Evolutionary conservation across 2,797 vertebrate species (phyloP).

Genomic region (Vespertilio murinus): DNA sequence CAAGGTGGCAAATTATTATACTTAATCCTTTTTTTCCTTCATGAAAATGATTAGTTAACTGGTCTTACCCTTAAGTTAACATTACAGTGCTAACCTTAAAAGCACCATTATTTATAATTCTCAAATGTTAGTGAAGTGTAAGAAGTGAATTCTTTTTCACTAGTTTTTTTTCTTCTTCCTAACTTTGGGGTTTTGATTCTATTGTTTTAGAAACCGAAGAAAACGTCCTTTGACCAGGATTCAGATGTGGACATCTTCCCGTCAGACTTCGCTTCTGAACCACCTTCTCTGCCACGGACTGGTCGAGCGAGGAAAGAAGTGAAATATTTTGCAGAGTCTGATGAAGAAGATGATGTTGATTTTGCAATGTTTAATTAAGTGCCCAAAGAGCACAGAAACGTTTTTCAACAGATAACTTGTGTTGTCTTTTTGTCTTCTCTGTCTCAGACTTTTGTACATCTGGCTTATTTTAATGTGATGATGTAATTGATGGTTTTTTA

Average conservation of each 20-base stretch:
- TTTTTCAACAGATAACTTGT: conserved; percentile 88
- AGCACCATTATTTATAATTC: background rate
- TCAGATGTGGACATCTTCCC: conserved; percentile 91
- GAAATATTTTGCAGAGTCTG: conserved; percentile 96
- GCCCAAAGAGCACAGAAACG: conserved; percentile 85
- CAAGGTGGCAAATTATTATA: background rate
- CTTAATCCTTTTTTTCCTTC: background rate
- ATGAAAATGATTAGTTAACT: background rate
- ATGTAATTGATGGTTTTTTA: conserved; percentile 96
- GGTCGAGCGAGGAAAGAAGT: conserved; percentile 96
- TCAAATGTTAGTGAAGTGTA: background rate
- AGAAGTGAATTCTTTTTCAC: conserved; percentile 22
- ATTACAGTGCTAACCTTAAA: conserved; percentile 33
- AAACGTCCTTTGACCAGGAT: conserved; percentile 86
- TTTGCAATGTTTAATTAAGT: conserved; percentile 96
- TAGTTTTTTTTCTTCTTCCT: background rate
- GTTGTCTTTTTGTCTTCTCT: conserved; percentile 89
- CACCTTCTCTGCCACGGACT: conserved; percentile 87
- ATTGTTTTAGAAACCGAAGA: conserved; percentile 90
- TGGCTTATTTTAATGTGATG: conserved; percentile 94
- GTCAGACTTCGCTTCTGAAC: conserved; percentile 83
- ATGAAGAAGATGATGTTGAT: conserved; percentile 90
- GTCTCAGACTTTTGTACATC: conserved; percentile 99
- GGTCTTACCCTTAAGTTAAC: background rate
- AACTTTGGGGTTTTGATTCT: conserved; percentile 44